phyloP scores from a whole-genome alignment of 2,888 invertebrate species.

The Drosophila eohydei region DNA sequence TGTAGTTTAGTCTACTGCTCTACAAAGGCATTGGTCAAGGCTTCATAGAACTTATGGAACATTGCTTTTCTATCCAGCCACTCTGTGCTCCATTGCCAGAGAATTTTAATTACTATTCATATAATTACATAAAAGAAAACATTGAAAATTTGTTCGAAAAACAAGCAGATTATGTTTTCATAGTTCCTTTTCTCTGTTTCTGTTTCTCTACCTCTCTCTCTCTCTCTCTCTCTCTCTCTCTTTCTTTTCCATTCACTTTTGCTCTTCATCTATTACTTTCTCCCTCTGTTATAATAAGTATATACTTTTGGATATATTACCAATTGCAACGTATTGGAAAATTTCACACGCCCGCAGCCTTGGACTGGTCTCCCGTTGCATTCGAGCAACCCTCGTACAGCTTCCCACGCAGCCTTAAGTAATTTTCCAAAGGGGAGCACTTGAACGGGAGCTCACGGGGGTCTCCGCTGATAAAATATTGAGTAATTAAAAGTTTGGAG shows the following conservation, averaged over 20 bases:
- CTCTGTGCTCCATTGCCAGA: conserved; percentile 36
- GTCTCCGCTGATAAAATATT: conserved; percentile 49
- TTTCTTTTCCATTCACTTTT: not conserved
- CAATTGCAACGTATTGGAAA: conserved; percentile 72
- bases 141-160: conserved; percentile 17
- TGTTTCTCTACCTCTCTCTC: not conserved
- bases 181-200: not conserved
- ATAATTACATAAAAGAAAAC: conserved; percentile 56
- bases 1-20: not conserved
- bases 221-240: not conserved
- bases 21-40: not conserved
- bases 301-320: conserved; percentile 29
- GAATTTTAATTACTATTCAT: conserved; percentile 70
- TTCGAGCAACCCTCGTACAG: conserved; percentile 44
- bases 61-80: not conserved
- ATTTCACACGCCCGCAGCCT: conserved; percentile 72
- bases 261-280: not conserved
- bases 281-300: not conserved
- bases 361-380: conserved; percentile 17
- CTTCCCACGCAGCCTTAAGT: conserved; percentile 67
- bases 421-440: conserved; percentile 12
- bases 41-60: not conserved
- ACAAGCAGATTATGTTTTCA: conserved; percentile 8
- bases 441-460: conserved; percentile 3
- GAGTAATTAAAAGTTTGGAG: conserved; percentile 66